These are phyloP conservation scores for Stratiomys singularior DNA, from an alignment of 2,888 invertebrate genomes.

Conservation along the genomic window DNA sequence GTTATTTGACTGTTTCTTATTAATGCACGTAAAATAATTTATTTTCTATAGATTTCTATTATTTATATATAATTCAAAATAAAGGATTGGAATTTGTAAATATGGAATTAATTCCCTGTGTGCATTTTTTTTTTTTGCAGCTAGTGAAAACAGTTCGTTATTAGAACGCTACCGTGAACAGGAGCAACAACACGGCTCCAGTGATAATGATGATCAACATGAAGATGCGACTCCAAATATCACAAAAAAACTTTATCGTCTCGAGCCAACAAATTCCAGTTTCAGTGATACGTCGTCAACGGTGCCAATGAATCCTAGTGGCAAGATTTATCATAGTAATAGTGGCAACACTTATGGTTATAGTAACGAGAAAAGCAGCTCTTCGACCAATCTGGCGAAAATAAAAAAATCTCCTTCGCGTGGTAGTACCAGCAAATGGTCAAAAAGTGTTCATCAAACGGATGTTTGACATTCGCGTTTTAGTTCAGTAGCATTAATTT, in stretches of 20 bases:
- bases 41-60: too few species aligned
- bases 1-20: too few species aligned
- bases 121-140: conserved; percentile 11
- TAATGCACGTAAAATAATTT: too few species aligned
- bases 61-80: not conserved
- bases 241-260: conserved; percentile 66
- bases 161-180: conserved; percentile 63
- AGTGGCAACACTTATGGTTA: not conserved
- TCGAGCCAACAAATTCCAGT: conserved; percentile 87
- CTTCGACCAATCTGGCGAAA: conserved; percentile 12
- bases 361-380: not conserved
- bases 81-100: not conserved
- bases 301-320: not conserved
- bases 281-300: conserved; percentile 67
- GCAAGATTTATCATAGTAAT: conserved; percentile 23
- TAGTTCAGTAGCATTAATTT: conserved; percentile 7
- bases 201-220: conserved; percentile 6
- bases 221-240: not conserved
- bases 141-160: conserved; percentile 47
- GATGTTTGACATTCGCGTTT: conserved; percentile 55
- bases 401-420: conserved; percentile 12
- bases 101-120: too few species aligned
- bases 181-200: conserved; percentile 72
- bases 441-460: conserved; percentile 56
- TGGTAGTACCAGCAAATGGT: conserved; percentile 53